Evolutionary conservation across 2,888 invertebrate genomes (phyloP), one percentile per base, ranked within the genome.

Genomic region (Eledona agricola): DNA sequence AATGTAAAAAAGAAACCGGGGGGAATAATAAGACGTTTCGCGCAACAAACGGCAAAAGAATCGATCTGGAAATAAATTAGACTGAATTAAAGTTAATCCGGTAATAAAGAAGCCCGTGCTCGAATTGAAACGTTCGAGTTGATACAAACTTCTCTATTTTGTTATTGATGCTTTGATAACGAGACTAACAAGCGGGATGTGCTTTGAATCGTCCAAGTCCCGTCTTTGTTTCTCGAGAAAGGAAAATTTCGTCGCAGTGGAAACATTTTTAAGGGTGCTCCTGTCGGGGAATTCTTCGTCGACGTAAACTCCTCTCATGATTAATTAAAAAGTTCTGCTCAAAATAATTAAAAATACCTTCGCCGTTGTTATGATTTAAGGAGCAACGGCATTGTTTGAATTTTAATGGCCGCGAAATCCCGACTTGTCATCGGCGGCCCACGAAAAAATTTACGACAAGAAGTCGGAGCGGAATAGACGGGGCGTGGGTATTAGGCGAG

Each of bases 101-200:
- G n/a, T n/a, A n/a, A n/a, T n/a, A n/a, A n/a, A n/a, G n/a, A n/a
- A n/a, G n/a, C n/a, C n/a, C n/a, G n/a, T n/a, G n/a, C n/a, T n/a
- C n/a, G n/a, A n/a, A n/a, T n/a, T n/a, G n/a, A n/a, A n/a, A n/a
- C n/a, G n/a, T n/a, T n/a, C 17, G 23, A 38, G 37, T 40, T 38
- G 28, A 38, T 23, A 38, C 42, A 43, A 54, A 49, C 50, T 51
- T 34, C 15, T 38, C 29, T 32, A 55, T 55, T 47, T 46, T 38
- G 55, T 50, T 55, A 55, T 51, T 51, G 55, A 55, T 53, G 47
- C 46, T 49, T 13, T 40, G 40, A 28, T 40, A 40, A 28, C 40
- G 46, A 45, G 46, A 51, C 50, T 55, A 55, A 55, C 55, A 55
- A 55, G 45, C 51, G 40, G 46, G 51, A 46, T 40, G 50, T 46